phyloP scores from a whole-genome alignment of 2,113 vertebrate genomes.

The Peucedramus taeniatus region DNA sequence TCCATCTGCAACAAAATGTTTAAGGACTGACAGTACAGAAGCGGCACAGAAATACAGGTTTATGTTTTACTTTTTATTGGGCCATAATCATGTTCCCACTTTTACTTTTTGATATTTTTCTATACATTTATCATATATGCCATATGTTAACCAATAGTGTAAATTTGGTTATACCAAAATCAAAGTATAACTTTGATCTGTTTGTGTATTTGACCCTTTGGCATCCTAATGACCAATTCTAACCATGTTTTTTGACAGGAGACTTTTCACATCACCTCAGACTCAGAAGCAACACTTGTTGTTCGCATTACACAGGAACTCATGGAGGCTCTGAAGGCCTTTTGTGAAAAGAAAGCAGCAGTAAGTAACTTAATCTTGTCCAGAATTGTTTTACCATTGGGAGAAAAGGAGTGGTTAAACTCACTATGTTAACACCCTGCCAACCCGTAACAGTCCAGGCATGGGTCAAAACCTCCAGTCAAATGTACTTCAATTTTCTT shows the following conservation, averaged over 20 bases:
- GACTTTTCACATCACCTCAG: conserved; percentile 46
- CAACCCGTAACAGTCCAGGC: background rate
- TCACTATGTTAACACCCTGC: background rate
- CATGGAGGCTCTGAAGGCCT: conserved; percentile 40
- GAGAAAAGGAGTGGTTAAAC: background rate
- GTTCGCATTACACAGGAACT: conserved; percentile 41
- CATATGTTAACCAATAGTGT: background rate
- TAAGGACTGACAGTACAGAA: background rate
- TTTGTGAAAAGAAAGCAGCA: conserved; percentile 53
- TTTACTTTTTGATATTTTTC: background rate
- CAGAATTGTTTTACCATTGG: background rate
- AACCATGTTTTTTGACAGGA: background rate
- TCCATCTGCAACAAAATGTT: background rate
- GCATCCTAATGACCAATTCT: background rate
- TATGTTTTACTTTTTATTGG: background rate
- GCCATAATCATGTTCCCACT: background rate
- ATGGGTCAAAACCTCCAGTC: background rate
- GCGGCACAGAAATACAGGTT: background rate
- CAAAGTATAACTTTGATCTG: background rate
- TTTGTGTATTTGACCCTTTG: background rate
- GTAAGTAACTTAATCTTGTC: conserved; percentile 15
- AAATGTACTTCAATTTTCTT: background rate
- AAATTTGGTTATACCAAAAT: background rate
- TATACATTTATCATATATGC: background rate
- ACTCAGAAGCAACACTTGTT: conserved; percentile 44